These are phyloP conservation scores for Pipistrellus nathusii DNA, from an alignment of 2,797 vertebrate species.

Conservation along the genomic window DNA sequence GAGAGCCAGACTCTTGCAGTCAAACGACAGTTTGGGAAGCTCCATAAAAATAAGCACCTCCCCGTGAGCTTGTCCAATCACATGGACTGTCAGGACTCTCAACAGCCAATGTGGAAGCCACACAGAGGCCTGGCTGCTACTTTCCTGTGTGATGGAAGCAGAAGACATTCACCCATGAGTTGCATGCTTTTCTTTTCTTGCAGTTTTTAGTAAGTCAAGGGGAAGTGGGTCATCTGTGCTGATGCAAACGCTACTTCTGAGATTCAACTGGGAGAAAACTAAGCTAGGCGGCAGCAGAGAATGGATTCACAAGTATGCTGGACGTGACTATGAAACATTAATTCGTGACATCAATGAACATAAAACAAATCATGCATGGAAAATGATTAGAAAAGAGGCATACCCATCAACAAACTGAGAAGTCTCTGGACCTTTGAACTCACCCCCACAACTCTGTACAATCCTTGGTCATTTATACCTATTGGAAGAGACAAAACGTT, in stretches of 20 bases:
- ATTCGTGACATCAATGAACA: slow-evolving; percentile 49
- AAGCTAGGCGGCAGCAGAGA: background rate
- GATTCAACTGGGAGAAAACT: background rate
- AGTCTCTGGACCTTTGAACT: slow-evolving; percentile 99
- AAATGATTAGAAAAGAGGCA: slow-evolving; percentile 89
- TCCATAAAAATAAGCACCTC: slow-evolving; percentile 84
- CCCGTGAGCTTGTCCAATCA: slow-evolving; percentile 86
- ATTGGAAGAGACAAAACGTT: slow-evolving; percentile 74
- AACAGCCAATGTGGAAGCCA: slow-evolving; percentile 77
- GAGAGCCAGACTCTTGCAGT: slow-evolving; percentile 87
- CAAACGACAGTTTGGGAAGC: slow-evolving; percentile 87
- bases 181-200: background rate
- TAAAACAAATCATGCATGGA: slow-evolving; percentile 77
- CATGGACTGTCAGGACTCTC: slow-evolving; percentile 84
- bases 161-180: slow-evolving; percentile 61
- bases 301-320: background rate
- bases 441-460: slow-evolving; percentile 99
- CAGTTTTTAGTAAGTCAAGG: background rate
- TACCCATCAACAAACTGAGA: slow-evolving; percentile 97
- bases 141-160: slow-evolving; percentile 56
- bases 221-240: background rate
- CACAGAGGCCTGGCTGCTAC: slow-evolving; percentile 67
- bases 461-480: slow-evolving; percentile 99
- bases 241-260: background rate
- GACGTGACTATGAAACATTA: background rate